Evolutionary conservation across 2,797 vertebrate genomes (phyloP).

Genomic region (Smutsia gigantea): DNA sequence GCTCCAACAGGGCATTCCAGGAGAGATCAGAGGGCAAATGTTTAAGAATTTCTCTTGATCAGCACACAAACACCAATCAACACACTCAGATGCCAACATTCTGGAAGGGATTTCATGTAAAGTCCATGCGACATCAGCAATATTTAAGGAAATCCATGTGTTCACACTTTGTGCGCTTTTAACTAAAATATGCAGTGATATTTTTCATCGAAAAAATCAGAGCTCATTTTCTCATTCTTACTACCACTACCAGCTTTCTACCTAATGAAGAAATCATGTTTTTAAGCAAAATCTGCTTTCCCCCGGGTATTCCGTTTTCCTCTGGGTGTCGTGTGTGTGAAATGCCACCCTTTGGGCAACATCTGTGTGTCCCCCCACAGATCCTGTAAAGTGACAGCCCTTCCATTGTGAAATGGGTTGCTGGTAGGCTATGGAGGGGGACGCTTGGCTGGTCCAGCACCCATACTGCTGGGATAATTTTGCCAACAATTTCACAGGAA

Average conservation of each 20-base stretch:
- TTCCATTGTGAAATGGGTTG: not conserved
- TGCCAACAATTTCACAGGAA: conserved; percentile 34
- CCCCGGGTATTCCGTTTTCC: not conserved
- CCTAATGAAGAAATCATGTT: conserved; percentile 8
- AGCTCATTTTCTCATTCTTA: conserved; percentile 23
- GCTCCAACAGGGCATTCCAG: conserved; percentile 9
- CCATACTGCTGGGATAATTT: not conserved
- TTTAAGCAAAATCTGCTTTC: conserved; percentile 25
- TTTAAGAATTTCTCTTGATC: not conserved
- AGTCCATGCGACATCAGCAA: not conserved
- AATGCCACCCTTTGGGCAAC: not conserved
- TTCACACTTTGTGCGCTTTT: not conserved
- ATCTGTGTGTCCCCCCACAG: not conserved
- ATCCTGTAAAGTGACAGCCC: not conserved
- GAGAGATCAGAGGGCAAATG: not conserved
- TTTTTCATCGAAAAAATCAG: not conserved
- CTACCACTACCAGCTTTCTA: not conserved
- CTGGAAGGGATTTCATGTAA: not conserved
- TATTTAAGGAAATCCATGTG: not conserved
- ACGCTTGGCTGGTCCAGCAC: conserved; percentile 18
- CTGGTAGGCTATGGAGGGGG: not conserved
- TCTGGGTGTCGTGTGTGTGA: not conserved
- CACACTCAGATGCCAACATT: not conserved
- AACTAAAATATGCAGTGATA: not conserved
- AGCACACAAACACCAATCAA: not conserved